Evolutionary conservation across 2,113 vertebrate species (phyloP).

Genomic region (Erinaceus europaeus): DNA sequence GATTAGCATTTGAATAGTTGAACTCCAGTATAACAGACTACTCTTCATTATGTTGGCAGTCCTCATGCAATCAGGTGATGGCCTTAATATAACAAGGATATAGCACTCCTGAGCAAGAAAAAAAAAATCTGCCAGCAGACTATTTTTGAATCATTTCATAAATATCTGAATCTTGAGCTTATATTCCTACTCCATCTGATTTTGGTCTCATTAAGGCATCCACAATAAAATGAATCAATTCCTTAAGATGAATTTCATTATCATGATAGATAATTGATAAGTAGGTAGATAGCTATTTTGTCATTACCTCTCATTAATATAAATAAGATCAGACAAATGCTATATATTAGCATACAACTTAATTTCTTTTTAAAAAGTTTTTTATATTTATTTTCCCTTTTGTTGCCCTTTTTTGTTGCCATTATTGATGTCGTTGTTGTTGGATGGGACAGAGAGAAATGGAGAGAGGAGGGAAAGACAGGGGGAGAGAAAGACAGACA

Average conservation of each 20-base stretch:
- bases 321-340: not conserved
- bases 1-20: not conserved
- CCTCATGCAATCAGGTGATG: not conserved
- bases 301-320: not conserved
- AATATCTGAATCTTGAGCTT: not conserved
- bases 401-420: too few species aligned
- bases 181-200: not conserved
- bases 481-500: too few species aligned
- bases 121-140: too few species aligned
- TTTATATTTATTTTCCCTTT: too few species aligned
- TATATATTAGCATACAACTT: not conserved
- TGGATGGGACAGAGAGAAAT: too few species aligned
- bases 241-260: not conserved
- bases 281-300: not conserved
- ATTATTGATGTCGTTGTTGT: too few species aligned
- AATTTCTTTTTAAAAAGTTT: too few species aligned
- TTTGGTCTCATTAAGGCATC: not conserved
- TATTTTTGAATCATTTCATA: not conserved
- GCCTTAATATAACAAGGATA: not conserved
- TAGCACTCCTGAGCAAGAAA: not conserved
- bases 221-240: not conserved
- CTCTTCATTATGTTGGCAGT: not conserved
- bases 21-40: not conserved
- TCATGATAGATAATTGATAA: not conserved
- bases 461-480: too few species aligned